Conservation (phyloP, 37 sponge, comb jelly and placozoan species). For the Petrosia ficiformis region DNA sequence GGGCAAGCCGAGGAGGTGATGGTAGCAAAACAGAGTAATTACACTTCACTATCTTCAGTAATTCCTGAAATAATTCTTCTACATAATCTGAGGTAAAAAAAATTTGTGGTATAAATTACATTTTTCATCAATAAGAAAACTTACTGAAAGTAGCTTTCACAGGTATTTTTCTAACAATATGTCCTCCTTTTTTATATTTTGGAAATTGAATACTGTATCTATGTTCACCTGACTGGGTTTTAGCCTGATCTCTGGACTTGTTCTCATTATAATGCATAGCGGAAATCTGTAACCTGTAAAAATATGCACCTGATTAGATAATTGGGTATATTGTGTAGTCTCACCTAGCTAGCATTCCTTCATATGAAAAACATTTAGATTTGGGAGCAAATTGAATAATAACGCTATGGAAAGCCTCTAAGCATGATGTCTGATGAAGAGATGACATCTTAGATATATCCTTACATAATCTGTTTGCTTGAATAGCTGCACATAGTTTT, state of each 20-base stretch:
- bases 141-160: constrained; percentile 2
- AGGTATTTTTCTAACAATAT: constrained; percentile 7
- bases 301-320: background rate
- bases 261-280: constrained; percentile 12
- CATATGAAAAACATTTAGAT: constrained; percentile 20
- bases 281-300: constrained; percentile 1
- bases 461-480: no score
- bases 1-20: no score
- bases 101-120: background rate
- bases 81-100: no score
- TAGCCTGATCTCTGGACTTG: background rate
- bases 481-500: no score
- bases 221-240: constrained; percentile 1
- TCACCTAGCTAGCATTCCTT: constrained; percentile 29
- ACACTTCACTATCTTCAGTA: no score
- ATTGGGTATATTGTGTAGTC: background rate
- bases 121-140: no score
- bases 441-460: constrained; percentile 32
- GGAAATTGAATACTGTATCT: background rate
- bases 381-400: no score
- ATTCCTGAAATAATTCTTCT: no score
- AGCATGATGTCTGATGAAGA: no score
- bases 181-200: constrained; percentile 5
- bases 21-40: no score
- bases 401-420: constrained; percentile 44